phyloP scores from a whole-genome alignment of 2,888 invertebrate genomes.

The Eupithecia exiguata region DNA sequence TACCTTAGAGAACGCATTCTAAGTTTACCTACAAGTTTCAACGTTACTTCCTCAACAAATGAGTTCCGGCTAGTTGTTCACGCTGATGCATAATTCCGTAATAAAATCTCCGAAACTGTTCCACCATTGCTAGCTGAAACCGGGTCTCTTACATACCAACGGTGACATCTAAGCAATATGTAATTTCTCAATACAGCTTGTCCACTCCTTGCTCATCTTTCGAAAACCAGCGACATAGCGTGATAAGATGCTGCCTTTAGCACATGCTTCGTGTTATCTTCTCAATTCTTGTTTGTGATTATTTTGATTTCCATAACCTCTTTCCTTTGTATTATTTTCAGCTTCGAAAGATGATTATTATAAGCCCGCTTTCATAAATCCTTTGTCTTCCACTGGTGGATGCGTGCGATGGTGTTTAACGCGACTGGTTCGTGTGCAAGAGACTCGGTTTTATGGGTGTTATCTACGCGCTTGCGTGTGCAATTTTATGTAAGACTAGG shows the following conservation, averaged over 20 bases:
- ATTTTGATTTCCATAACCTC: background rate
- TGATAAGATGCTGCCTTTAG: background rate
- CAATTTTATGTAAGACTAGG: conserved; percentile 49
- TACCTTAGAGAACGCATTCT: conserved; percentile 37
- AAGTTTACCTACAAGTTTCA: conserved; percentile 47
- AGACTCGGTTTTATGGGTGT: conserved; percentile 54
- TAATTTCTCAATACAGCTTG: background rate
- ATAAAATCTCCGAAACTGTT: conserved; percentile 58
- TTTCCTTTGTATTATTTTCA: background rate
- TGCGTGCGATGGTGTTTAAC: too few species aligned
- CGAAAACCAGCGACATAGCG: background rate
- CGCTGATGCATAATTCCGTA: conserved; percentile 57
- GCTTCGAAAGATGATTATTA: background rate
- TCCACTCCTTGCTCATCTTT: background rate
- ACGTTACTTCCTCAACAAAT: conserved; percentile 45
- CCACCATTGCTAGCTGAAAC: conserved; percentile 19
- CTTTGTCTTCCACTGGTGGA: background rate
- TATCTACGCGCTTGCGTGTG: conserved; percentile 45
- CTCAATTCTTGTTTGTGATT: background rate
- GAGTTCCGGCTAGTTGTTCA: conserved; percentile 55
- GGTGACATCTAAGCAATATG: conserved; percentile 26
- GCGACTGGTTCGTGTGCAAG: background rate
- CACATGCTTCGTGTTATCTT: too few species aligned
- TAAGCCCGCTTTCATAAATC: background rate
- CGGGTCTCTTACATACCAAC: conserved; percentile 22